Base-by-base conservation (phyloP, 1,140 invertebrate species). In the Drosophila elegans region DNA sequence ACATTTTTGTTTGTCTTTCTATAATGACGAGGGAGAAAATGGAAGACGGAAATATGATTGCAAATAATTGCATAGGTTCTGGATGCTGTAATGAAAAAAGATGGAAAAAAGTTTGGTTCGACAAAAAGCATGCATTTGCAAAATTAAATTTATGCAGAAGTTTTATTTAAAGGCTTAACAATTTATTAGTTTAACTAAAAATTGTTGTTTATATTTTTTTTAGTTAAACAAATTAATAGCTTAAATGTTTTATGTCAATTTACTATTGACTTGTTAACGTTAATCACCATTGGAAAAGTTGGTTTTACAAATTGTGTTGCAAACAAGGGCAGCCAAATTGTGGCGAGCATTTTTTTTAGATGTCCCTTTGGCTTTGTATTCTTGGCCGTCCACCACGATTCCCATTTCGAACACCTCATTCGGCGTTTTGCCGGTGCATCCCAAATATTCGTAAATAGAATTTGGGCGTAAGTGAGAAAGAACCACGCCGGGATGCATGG, bases 401-500 rank as follows among this genome's bases (percentile, higher is more conserved):
- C 92, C 92, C 73, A 94, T 85, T 13, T 91, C 16, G 13, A 52
- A 36, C 92, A 82, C 93, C 93, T n/a, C 91, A 21, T 61, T 93
- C 93, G 90, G 95, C 94, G 94, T 94, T 52, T 94, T 93, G 75
- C 94, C 93, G 12, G 95, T 88, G 25, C 92, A 91, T 39, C 93
- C 93, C 11, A 94, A 86, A 89, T 95, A 94, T 36, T 92, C 90
- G 86, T 95, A 96, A 54, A 93, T 93, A 25, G 94, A 91, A 12
- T 94, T 93, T n/a, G 95, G 95, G 78, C 94, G 93, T 95, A 96
- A 95, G 93, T 95, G 89, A 74, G 95, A 94, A 4, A 96, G 92
- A 66, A 96, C 91, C 93, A 95, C 95, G 66, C 95, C 95, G 13
- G 96, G 95, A 93, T 96, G 95, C 92, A 96, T 94, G 12, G 89